Base-by-base conservation (phyloP, 2,888 invertebrate genomes). In the Gymnocheta viridis region DNA sequence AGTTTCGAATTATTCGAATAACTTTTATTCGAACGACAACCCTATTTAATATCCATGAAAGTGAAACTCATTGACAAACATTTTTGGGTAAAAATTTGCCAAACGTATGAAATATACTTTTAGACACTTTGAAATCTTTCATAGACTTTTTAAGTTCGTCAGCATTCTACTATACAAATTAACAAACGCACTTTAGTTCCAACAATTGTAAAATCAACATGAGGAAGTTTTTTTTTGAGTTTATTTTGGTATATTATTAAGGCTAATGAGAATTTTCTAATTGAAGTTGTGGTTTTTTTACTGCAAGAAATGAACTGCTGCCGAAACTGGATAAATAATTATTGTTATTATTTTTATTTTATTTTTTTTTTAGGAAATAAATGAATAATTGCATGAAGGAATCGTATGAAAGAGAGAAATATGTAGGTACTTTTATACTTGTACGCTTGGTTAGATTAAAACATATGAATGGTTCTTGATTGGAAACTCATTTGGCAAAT, bases 221-320 rank as follows among this genome's bases (percentile, higher is more conserved):
- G 38, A 38, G 14, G 10, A 38, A 4, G 1, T 9, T 58, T 35
- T 22, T 41, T 32, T 47, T 22, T 58, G 22, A n/a, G 19, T 44
- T 62, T 17, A 24, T 56, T 24, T 73, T 66, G 38, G 7, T 24
- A 38, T 35, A 12, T 58, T 73, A 82, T 82, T 82, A 62, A 73
- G 82, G 72, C 78, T 73, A 82, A 82, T 82, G 82, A 82, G 77
- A 82, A 82, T 82, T 78, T 67, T 82, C 72, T 82, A 82, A 82
- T 82, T 82, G 82, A 82, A 77, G 77, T 73, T 82, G 82, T 82
- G 82, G 72, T 82, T 77, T 64, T 24, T 41, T 12, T 14, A 60
- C 2, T 24, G 14, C 1, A 1, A 41, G 9, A 60, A 14, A n/a
- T 38, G 38, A 38, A 14, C 9, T 60, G 24, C 14, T 38, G 38